Conservation (phyloP, 2,797 vertebrate genomes). For the Champsocephalus gunnari region DNA sequence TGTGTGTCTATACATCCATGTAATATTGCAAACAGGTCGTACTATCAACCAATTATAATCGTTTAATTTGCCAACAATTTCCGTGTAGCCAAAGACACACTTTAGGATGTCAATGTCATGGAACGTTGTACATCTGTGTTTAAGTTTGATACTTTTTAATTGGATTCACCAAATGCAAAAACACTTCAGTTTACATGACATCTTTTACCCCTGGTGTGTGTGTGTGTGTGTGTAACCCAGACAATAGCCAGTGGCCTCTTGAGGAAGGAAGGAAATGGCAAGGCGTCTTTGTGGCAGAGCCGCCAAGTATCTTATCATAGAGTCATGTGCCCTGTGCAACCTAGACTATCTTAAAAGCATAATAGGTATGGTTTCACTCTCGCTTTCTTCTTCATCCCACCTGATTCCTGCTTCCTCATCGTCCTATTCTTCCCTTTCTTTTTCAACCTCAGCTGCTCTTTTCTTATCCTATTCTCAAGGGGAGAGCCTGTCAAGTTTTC, state of each 20-base stretch:
- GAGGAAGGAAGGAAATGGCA: slow-evolving; percentile 42
- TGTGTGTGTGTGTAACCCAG: background rate
- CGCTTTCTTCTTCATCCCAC: slow-evolving; percentile 9
- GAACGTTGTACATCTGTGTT: background rate
- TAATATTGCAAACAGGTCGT: background rate
- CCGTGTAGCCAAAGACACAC: background rate
- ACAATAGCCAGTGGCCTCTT: slow-evolving; percentile 17
- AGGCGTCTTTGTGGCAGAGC: slow-evolving; percentile 24
- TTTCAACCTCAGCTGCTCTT: slow-evolving; percentile 24
- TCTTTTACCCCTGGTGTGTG: too few species aligned
- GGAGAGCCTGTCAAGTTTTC: slow-evolving; percentile 60
- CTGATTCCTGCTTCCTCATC: slow-evolving; percentile 23
- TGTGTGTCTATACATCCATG: background rate
- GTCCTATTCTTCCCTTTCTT: slow-evolving; percentile 13
- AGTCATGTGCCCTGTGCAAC: background rate
- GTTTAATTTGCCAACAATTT: background rate
- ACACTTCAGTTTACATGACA: too few species aligned
- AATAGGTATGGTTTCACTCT: slow-evolving; percentile 20
- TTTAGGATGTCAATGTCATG: too few species aligned
- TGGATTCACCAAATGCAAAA: background rate
- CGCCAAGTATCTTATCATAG: slow-evolving; percentile 30
- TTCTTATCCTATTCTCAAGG: slow-evolving; percentile 35
- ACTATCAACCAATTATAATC: background rate
- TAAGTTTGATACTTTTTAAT: background rate
- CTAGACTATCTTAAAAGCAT: slow-evolving; percentile 1